These are phyloP conservation scores for Hippopotamyrus pictus DNA, from an alignment of 2,797 vertebrate species.

Conservation along the genomic window DNA sequence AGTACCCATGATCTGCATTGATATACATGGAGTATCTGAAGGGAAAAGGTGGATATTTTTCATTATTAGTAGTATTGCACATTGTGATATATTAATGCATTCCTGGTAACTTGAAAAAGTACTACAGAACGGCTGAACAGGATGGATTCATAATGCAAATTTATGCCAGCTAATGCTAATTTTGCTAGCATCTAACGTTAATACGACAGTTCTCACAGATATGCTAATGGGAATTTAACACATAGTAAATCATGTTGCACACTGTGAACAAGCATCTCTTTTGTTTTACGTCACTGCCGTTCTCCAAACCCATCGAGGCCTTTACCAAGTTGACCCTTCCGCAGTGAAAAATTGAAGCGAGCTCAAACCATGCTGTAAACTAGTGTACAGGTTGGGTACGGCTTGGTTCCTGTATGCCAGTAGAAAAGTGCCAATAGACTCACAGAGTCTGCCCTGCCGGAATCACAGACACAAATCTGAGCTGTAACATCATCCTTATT, in stretches of 20 bases:
- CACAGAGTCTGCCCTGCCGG: not conserved
- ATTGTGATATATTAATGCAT: not conserved
- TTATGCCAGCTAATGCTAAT: not conserved
- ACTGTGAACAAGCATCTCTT: not conserved
- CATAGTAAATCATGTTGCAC: not conserved
- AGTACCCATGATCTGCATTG: not conserved
- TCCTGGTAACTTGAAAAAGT: not conserved
- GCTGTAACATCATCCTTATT: not conserved
- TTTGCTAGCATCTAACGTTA: not conserved
- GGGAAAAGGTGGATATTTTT: not conserved
- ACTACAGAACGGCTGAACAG: not conserved
- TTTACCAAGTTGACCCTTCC: not conserved
- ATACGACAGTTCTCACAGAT: not conserved
- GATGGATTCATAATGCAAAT: not conserved
- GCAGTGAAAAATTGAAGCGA: not conserved
- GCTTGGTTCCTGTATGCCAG: not conserved
- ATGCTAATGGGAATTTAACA: not conserved
- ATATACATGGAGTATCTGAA: not conserved
- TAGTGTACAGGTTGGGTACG: not conserved
- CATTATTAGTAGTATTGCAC: not conserved
- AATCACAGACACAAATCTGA: not conserved
- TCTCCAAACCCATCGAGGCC: not conserved
- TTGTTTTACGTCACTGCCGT: not conserved
- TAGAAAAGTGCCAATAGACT: not conserved
- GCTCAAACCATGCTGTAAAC: not conserved